phyloP scores from a whole-genome alignment of 1,140 invertebrate genomes.

The Choristoneura fumiferana region DNA sequence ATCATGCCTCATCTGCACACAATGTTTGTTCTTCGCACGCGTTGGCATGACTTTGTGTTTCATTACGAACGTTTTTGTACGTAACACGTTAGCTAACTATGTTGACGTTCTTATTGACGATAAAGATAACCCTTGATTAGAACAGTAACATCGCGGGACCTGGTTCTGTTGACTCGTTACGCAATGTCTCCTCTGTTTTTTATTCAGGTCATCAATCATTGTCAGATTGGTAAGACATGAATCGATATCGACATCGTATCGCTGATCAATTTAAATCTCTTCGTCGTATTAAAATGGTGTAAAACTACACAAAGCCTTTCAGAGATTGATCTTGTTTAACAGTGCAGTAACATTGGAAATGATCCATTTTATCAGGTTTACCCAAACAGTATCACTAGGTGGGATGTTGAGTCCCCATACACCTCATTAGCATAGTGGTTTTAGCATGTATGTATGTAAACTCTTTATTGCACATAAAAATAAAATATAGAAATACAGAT shows the following conservation, averaged over 20 bases:
- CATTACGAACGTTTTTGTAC: constrained; percentile 25
- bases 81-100: constrained; percentile 35
- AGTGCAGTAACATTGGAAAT: too few species aligned
- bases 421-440: too few species aligned
- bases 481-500: too few species aligned
- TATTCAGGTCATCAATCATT: constrained; percentile 10
- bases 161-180: background rate
- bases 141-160: background rate
- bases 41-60: constrained; percentile 51
- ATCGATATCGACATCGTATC: background rate
- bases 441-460: too few species aligned
- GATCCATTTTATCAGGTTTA: too few species aligned
- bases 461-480: too few species aligned
- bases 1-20: constrained; percentile 34
- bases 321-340: too few species aligned
- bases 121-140: constrained; percentile 12
- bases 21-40: constrained; percentile 50
- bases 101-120: constrained; percentile 13
- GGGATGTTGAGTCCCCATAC: too few species aligned
- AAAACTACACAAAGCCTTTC: too few species aligned
- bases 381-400: too few species aligned
- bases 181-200: background rate
- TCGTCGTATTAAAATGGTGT: too few species aligned
- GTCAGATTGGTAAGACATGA: background rate
- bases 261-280: background rate